These are phyloP conservation scores for Trididemnum nubilum DNA, from an alignment of 23 tunicate genomes.

Conservation along the genomic window DNA sequence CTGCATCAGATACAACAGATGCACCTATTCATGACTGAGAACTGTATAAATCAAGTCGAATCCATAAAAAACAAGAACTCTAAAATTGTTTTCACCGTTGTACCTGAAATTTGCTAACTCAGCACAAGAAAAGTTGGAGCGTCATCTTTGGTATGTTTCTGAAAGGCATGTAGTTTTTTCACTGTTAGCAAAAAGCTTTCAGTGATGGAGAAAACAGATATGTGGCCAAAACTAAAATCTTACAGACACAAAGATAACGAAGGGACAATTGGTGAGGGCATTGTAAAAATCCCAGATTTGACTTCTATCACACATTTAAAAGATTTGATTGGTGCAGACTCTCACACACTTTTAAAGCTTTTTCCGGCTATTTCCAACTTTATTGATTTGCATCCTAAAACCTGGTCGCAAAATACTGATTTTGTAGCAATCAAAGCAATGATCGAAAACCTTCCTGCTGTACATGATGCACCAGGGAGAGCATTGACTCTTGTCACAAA, in stretches of 20 bases:
- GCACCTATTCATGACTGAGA: constrained; percentile 6
- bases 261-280: constrained; percentile 3
- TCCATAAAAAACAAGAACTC: not conserved
- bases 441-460: constrained; percentile 8
- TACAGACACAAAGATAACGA: not conserved
- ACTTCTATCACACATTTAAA: constrained; percentile 6
- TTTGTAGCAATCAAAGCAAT: not conserved
- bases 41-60: not conserved
- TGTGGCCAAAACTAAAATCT: constrained; percentile 14
- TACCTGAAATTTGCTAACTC: not conserved
- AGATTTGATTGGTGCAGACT: constrained; percentile 14
- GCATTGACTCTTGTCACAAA: constrained; percentile 15
- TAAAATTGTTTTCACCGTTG: not conserved
- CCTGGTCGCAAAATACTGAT: constrained; percentile 16
- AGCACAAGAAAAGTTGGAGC: constrained; percentile 12
- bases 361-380: not conserved
- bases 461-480: constrained; percentile 21
- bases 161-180: constrained; percentile 21
- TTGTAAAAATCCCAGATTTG: constrained; percentile 17
- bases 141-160: constrained; percentile 28
- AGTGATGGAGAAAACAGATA: not conserved
- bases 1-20: not conserved
- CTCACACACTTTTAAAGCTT: not conserved
- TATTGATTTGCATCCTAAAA: not conserved
- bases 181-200: not conserved